These are phyloP conservation scores for Notocelia uddmanniana DNA, from an alignment of 2,888 invertebrate species.

Conservation along the genomic window DNA sequence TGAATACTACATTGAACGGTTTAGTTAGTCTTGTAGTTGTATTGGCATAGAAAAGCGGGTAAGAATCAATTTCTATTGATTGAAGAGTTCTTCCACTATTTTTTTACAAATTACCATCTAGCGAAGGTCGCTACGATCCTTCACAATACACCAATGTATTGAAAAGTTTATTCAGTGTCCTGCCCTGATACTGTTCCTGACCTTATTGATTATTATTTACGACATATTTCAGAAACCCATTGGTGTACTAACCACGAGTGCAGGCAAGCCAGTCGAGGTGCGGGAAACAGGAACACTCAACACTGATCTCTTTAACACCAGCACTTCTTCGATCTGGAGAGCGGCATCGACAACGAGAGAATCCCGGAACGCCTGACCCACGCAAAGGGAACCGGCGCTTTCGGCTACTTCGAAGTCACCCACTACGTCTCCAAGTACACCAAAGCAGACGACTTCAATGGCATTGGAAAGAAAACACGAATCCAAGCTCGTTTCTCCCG, in stretches of 20 bases:
- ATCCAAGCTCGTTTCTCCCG: slow-evolving; percentile 83
- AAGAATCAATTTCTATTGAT: too few species aligned
- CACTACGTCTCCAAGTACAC: slow-evolving; percentile 88
- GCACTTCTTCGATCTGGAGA: slow-evolving; percentile 87
- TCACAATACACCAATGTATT: too few species aligned
- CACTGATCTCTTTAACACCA: slow-evolving; percentile 45
- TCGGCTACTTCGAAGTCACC: slow-evolving; percentile 92
- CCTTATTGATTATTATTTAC: too few species aligned
- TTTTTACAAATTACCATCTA: too few species aligned
- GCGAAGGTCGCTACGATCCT: too few species aligned
- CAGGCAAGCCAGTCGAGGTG: too few species aligned
- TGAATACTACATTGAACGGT: too few species aligned
- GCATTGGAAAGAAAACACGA: slow-evolving; percentile 83
- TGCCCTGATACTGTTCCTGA: too few species aligned
- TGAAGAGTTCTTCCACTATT: too few species aligned
- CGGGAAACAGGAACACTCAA: slow-evolving; percentile 47
- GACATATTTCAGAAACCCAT: slow-evolving; percentile 46
- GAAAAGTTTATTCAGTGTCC: too few species aligned
- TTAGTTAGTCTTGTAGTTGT: too few species aligned
- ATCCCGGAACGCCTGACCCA: slow-evolving; percentile 96
- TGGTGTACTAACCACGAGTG: slow-evolving; percentile 44
- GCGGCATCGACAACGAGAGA: slow-evolving; percentile 92
- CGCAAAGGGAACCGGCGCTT: slow-evolving; percentile 94
- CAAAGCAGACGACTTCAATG: slow-evolving; percentile 83
- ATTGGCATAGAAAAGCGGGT: too few species aligned